phyloP scores from a whole-genome alignment of 1,140 invertebrate genomes.

The Solenopsis fugax region DNA sequence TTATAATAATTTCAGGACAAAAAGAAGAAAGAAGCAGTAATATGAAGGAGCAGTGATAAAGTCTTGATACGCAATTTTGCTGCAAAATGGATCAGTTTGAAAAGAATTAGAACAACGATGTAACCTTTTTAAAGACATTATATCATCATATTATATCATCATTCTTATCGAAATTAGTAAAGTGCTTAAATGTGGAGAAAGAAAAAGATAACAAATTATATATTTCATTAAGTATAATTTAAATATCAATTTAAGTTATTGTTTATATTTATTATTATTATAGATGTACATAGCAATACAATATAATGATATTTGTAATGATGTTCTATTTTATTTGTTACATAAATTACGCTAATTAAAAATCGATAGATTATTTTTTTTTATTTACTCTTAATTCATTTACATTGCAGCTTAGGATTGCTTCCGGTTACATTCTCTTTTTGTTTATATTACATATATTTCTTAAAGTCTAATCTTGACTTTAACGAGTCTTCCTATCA shows the following conservation, averaged over 20 bases:
- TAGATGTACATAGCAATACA: too few species aligned
- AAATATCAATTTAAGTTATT: not conserved
- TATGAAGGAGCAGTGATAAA: constrained; percentile 37
- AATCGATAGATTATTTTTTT: not conserved
- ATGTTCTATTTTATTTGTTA: not conserved
- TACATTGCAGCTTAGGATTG: too few species aligned
- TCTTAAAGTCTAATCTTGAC: too few species aligned
- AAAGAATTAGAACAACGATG: not conserved
- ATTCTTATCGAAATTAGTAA: not conserved
- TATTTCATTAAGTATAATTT: not conserved
- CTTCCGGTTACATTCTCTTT: too few species aligned
- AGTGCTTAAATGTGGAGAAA: not conserved
- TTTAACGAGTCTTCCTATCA: too few species aligned
- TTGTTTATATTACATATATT: too few species aligned
- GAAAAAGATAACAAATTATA: not conserved
- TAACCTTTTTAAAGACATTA: constrained; percentile 29
- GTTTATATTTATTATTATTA: not conserved
- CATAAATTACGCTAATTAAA: not conserved
- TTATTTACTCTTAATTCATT: too few species aligned
- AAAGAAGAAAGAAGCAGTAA: not conserved
- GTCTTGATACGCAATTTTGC: constrained; percentile 37
- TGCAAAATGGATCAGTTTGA: constrained; percentile 16
- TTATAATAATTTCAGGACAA: not conserved
- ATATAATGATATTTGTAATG: too few species aligned
- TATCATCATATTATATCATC: not conserved